Conservation (phyloP, 2,113 vertebrate species). For the Catharus fuscescens region DNA sequence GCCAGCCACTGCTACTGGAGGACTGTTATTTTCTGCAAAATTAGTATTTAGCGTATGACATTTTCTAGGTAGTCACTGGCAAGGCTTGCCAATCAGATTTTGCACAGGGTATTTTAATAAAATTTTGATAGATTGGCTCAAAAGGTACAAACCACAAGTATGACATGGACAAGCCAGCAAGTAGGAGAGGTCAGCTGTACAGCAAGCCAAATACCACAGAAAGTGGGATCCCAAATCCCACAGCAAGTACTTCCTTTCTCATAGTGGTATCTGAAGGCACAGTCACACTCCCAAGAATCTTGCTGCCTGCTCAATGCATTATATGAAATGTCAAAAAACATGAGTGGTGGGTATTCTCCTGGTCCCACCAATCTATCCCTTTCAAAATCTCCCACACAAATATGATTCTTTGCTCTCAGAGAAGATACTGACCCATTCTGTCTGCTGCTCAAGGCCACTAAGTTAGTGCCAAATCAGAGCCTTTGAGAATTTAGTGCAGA, state of each 20-base stretch:
- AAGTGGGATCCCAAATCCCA: not conserved
- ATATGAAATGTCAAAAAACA: not conserved
- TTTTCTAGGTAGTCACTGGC: not conserved
- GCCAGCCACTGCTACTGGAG: conserved; percentile 82
- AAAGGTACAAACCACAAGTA: not conserved
- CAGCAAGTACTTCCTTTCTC: not conserved
- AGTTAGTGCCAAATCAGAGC: not conserved
- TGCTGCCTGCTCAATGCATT: not conserved
- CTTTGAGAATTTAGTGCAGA: not conserved
- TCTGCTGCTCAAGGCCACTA: not conserved
- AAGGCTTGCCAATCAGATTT: not conserved
- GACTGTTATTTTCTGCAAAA: conserved; percentile 74
- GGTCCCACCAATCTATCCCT: not conserved
- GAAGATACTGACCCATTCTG: not conserved
- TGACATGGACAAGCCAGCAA: not conserved
- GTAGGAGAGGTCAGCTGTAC: not conserved
- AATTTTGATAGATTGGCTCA: not conserved
- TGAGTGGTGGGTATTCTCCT: not conserved
- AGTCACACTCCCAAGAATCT: not conserved
- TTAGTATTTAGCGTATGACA: not conserved
- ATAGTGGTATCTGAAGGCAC: not conserved
- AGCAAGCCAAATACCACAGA: not conserved
- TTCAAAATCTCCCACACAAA: not conserved
- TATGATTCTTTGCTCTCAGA: not conserved
- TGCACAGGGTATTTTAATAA: not conserved